phyloP scores from a whole-genome alignment of 2,888 invertebrate genomes.

The Notocelia uddmanniana region DNA sequence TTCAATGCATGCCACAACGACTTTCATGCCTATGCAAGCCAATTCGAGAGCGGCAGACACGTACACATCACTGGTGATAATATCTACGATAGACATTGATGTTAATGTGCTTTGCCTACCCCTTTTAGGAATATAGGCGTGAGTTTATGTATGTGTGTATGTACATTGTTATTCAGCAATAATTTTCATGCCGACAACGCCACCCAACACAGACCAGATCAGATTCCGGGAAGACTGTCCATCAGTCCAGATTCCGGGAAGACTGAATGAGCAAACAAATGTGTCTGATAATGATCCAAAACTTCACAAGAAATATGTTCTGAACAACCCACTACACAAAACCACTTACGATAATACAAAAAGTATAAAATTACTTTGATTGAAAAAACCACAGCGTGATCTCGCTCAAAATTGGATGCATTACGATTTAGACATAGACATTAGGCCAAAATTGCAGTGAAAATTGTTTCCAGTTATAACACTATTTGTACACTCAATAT shows the following conservation, averaged over 20 bases:
- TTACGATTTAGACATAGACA: constrained; percentile 31
- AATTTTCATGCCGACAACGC: too few species aligned
- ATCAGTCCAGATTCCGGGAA: too few species aligned
- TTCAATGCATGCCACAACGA: background rate
- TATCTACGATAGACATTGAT: too few species aligned
- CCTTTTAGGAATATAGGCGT: too few species aligned
- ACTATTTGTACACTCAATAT: background rate
- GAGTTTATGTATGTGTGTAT: too few species aligned
- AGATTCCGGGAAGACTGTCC: too few species aligned
- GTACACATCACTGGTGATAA: background rate
- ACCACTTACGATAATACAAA: background rate
- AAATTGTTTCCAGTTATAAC: background rate
- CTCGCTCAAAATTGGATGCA: constrained; percentile 15
- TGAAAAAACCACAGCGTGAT: constrained; percentile 11
- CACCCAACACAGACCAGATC: too few species aligned
- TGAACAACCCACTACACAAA: background rate
- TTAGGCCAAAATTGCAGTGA: constrained; percentile 14
- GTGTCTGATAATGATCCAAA: background rate
- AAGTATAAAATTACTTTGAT: background rate
- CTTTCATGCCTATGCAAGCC: background rate
- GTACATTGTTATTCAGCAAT: too few species aligned
- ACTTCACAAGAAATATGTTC: background rate
- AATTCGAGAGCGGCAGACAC: too few species aligned
- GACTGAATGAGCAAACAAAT: too few species aligned
- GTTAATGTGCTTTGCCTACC: too few species aligned